phyloP scores from a whole-genome alignment of 2,888 invertebrate genomes.

The Galerucella nymphaeae region DNA sequence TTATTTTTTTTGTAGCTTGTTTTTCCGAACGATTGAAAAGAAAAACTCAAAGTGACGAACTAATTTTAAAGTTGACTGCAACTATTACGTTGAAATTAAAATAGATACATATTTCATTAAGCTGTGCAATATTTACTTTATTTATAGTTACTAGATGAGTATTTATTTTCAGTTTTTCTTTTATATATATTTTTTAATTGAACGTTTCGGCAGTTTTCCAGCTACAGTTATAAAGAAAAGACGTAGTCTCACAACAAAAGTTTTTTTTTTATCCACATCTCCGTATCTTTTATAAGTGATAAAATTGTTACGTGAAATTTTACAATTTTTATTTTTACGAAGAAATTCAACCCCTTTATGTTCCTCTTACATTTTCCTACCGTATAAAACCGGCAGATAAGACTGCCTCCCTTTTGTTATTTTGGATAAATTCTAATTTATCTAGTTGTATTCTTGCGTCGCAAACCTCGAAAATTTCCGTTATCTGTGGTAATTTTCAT shows the following conservation, averaged over 20 bases:
- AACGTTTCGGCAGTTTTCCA: too few relatives aligned
- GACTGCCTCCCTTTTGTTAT: slow-evolving; percentile 28
- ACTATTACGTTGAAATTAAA: neutral
- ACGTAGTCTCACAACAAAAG: neutral
- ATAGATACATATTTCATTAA: neutral
- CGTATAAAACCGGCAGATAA: slow-evolving; percentile 36
- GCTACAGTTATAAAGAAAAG: neutral
- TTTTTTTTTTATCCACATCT: neutral
- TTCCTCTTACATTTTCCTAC: slow-evolving; percentile 14
- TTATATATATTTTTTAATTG: too few relatives aligned
- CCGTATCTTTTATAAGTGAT: slow-evolving; percentile 45
- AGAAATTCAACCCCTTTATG: slow-evolving; percentile 33
- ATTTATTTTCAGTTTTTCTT: too few relatives aligned
- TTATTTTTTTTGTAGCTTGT: slow-evolving; percentile 19
- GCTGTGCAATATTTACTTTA: too few relatives aligned
- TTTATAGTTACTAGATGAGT: too few relatives aligned
- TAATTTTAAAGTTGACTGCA: neutral
- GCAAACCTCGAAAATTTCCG: slow-evolving; percentile 33
- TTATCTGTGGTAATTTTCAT: slow-evolving; percentile 43
- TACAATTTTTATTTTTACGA: slow-evolving; percentile 23
- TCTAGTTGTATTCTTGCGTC: slow-evolving; percentile 31
- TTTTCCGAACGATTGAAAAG: neutral
- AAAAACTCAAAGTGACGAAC: neutral
- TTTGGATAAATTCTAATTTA: slow-evolving; percentile 37
- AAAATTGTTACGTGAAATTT: neutral